These are phyloP conservation scores for Paradisaea rubra DNA, from an alignment of 2,113 vertebrate species.

Conservation along the genomic window DNA sequence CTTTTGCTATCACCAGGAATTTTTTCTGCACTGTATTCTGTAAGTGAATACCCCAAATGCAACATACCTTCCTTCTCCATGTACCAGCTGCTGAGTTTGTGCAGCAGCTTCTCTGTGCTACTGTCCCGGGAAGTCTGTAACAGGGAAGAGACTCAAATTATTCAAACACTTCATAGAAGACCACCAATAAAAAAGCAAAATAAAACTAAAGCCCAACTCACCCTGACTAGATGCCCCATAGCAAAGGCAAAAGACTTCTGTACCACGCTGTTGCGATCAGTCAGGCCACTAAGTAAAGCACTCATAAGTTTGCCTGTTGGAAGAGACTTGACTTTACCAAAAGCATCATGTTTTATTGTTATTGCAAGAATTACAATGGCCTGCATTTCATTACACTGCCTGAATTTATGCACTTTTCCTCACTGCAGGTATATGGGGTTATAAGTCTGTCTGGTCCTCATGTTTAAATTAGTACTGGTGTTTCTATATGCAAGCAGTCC, in stretches of 20 bases:
- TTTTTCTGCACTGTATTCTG: neutral
- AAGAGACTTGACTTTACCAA: neutral
- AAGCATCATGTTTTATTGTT: neutral
- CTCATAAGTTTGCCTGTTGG: slow-evolving; percentile 93
- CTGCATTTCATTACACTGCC: neutral
- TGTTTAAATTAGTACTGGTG: neutral
- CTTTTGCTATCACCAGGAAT: neutral
- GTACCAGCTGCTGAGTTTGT: slow-evolving; percentile 92
- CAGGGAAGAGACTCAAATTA: neutral
- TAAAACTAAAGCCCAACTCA: slow-evolving; percentile 62
- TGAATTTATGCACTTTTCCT: neutral
- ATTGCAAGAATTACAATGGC: neutral
- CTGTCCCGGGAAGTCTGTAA: slow-evolving; percentile 88
- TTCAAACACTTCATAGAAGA: neutral
- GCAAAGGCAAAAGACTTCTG: slow-evolving; percentile 95
- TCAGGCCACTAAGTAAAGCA: slow-evolving; percentile 86
- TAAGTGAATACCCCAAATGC: neutral
- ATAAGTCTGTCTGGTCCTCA: neutral
- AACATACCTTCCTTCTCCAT: slow-evolving; percentile 93
- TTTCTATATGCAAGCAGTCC: neutral
- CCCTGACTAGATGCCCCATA: slow-evolving; percentile 92
- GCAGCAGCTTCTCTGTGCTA: slow-evolving; percentile 90
- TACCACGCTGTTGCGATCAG: slow-evolving; percentile 87
- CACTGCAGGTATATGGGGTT: rapidly evolving
- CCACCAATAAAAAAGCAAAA: neutral